Evolutionary conservation across 2,113 vertebrate genomes (phyloP), one percentile per base, ranked within the genome.

Genomic region (Ceyx cyanopectus): DNA sequence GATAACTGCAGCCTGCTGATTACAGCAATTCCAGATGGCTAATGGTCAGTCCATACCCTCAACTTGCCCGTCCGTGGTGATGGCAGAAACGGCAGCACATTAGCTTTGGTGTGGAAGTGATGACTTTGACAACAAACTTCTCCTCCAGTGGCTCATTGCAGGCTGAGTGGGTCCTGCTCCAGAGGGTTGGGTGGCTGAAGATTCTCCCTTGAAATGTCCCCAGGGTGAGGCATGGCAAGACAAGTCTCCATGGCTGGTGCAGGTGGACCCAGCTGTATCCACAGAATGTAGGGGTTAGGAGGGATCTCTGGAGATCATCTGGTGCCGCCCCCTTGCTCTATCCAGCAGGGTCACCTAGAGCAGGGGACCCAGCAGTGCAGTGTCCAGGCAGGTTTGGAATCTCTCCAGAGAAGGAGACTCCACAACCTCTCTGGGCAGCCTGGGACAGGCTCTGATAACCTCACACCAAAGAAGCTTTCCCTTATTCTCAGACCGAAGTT

Each of bases 151-250:
- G 17, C 21, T 11, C 8, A 0, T 10, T 23, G 29, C 46, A 51
- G 17, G 16, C 2, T 1, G 16, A 50, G 21, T 19, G 30, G 9
- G 17, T 83, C 32, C 45, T 40, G 24, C 30, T 43, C 37, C 20
- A 2, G 22, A n/a, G 8, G 40, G 27, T 1, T 20, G 10, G 1
- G 1, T 8, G 29, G 19, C 29, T 9, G 17, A 9, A 7, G 6
- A 18, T 8, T 15, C 3, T 30, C 32, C 18, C 27, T 24, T 32
- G n/a, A n/a, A 5, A 2, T 0, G 8, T 9, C 16, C 40, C 53
- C 5, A 60, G 19, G 34, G 30, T 23, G 26, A 27, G 51, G 50
- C 10, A 12, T 23, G 18, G 30, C n/a, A 32, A 65, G 30, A 5
- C 41, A 29, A 34, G 19, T 5, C 23, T 53, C 62, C 6, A 1